Evolutionary conservation across 2,888 invertebrate genomes (phyloP).

Genomic region (Ferdinandea cuprea): DNA sequence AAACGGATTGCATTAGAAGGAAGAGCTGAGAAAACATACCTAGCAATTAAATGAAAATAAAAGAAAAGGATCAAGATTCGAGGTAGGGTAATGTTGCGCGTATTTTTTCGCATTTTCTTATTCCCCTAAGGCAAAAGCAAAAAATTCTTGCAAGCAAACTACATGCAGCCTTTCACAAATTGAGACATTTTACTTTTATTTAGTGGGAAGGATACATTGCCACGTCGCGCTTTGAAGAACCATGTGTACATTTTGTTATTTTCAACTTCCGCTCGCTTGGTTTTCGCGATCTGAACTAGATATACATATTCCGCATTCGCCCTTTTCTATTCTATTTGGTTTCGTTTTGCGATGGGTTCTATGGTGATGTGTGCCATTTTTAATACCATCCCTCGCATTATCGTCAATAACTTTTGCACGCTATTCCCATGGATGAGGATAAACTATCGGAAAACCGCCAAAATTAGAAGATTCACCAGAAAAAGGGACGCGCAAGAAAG

Average conservation of each 20-base stretch:
- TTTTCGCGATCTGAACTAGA: slow-evolving; percentile 66
- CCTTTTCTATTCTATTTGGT: slow-evolving; percentile 6
- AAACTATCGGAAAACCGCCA: slow-evolving; percentile 72
- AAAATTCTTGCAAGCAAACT: neutral
- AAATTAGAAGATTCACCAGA: slow-evolving; percentile 64
- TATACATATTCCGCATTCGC: slow-evolving; percentile 37
- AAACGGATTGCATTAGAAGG: slow-evolving; percentile 41
- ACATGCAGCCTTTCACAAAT: slow-evolving; percentile 47
- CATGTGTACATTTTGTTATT: slow-evolving; percentile 34
- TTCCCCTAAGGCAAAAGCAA: slow-evolving; percentile 14
- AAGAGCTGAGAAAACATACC: slow-evolving; percentile 41
- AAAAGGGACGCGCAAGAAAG: slow-evolving; percentile 42
- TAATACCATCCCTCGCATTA: slow-evolving; percentile 66
- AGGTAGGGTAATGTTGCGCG: slow-evolving; percentile 50
- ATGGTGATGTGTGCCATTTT: slow-evolving; percentile 57
- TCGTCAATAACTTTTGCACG: slow-evolving; percentile 55
- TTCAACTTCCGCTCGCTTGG: slow-evolving; percentile 61
- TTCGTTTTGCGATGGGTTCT: slow-evolving; percentile 1
- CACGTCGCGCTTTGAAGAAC: neutral
- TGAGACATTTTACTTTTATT: slow-evolving; percentile 56
- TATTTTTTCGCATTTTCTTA: slow-evolving; percentile 37
- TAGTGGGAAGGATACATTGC: slow-evolving; percentile 51
- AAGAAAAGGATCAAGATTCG: slow-evolving; percentile 39
- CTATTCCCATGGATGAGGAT: slow-evolving; percentile 52
- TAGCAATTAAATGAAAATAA: slow-evolving; percentile 64